A percentile compares a stretch with the other conserved stretches of the same genome.
phyloP scores from a whole-genome alignment of 2,797 vertebrate genomes.

The Gallinago solitaria region DNA sequence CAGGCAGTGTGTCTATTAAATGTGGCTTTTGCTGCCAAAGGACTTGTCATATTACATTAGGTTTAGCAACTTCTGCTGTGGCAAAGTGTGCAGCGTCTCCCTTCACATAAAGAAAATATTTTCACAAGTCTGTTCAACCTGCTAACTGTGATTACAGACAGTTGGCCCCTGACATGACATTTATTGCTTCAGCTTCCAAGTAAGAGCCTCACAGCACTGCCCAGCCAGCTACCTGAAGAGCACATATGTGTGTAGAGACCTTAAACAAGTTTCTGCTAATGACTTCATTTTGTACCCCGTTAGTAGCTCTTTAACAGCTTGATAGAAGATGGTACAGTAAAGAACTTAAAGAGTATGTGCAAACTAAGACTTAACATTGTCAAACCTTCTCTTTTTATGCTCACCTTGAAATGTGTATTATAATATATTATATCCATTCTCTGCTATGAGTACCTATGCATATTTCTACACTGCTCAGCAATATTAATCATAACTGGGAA shows the following conservation, averaged over 20 bases:
- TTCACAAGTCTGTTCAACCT: conserved; percentile 74
- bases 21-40: conserved; percentile 73
- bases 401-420: not conserved
- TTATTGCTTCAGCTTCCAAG: conserved; percentile 61
- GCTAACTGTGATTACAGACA: conserved; percentile 73
- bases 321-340: not conserved
- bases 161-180: conserved; percentile 73
- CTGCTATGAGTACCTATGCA: not conserved
- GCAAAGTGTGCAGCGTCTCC: conserved; percentile 72
- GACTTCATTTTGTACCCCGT: conserved; percentile 45
- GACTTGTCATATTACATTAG: conserved; percentile 74
- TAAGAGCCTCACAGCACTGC: conserved; percentile 56
- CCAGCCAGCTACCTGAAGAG: conserved; percentile 74
- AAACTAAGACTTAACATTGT: not conserved
- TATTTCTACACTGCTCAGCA: not conserved
- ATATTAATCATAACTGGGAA: not conserved
- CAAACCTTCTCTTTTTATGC: not conserved
- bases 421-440: not conserved
- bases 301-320: conserved; percentile 43
- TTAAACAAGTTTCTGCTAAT: conserved; percentile 57
- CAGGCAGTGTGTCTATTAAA: conserved; percentile 68
- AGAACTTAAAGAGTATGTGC: not conserved
- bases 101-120: conserved; percentile 76
- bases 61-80: conserved; percentile 71
- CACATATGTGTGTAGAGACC: conserved; percentile 59